Conservation (phyloP, 2,797 vertebrate species). For the Chloroceryle inda region DNA sequence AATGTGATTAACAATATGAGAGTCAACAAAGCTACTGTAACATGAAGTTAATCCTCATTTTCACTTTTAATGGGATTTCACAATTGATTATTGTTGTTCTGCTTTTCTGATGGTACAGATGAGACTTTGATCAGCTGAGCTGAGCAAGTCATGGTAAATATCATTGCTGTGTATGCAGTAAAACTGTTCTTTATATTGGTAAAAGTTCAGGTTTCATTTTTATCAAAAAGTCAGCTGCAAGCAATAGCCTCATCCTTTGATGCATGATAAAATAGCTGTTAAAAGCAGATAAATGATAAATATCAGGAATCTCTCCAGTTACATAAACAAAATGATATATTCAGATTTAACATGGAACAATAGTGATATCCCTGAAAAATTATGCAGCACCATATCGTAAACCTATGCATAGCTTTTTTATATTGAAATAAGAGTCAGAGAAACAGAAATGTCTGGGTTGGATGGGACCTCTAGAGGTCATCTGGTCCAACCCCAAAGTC, state of each 20-base stretch:
- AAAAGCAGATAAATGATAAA: neutral
- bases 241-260: neutral
- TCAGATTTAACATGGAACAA: neutral
- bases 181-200: neutral
- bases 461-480: too few relatives aligned
- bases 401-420: neutral
- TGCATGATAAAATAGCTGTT: neutral
- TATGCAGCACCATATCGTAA: neutral
- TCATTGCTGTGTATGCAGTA: neutral
- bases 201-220: neutral
- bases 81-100: slow-evolving; percentile 19
- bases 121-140: slow-evolving; percentile 3
- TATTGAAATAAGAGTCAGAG: neutral
- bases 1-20: neutral
- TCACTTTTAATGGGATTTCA: neutral
- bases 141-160: neutral
- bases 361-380: neutral
- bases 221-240: neutral
- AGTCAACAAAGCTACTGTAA: neutral
- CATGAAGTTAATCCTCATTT: slow-evolving; percentile 1
- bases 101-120: slow-evolving; percentile 1
- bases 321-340: neutral
- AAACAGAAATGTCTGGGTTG: too few relatives aligned
- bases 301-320: neutral
- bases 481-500: too few relatives aligned